Evolutionary conservation across 1,140 invertebrate genomes (phyloP), one percentile per base, ranked within the genome.

Genomic region (Drosophila grimshawi): DNA sequence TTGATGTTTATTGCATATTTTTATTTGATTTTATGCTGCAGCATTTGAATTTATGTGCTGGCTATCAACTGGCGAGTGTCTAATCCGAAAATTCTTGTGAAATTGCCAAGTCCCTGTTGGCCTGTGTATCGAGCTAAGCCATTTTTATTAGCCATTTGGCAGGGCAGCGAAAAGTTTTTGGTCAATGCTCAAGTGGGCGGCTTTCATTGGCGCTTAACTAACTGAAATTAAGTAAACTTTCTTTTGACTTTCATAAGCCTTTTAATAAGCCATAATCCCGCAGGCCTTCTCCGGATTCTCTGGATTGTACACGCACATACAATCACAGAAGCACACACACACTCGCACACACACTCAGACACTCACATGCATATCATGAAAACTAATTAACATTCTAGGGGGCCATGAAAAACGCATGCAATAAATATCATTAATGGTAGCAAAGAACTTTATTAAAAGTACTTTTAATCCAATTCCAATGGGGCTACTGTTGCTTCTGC

Each of bases 211-310:
- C 80, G 83, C 85, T 89, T 89, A 88, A 88, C 83, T 88, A 88
- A 88, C 83, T 89, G 80, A 89, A 89, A 89, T 89, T 89, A 89
- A 89, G 85, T 80, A 89, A 89, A 89, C 86, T 89, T 89, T 89
- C 85, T 89, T 89, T 89, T 89, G 85, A 89, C 85, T 89, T 89
- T 89, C 85, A 89, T 89, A 89, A 89, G 85, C 85, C 85, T 89
- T 89, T 89, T 89, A 89, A 89, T 89, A 89, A 89, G 81, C 78
- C 78, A 89, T 85, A 89, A 89, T 89, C 85, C 85, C 85, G 37
- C 70, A 57, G 85, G 85, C 67, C 82, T 89, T 89, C 70, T 80
- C 65, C 49, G 10, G 39, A 43, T 43, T 41, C 39, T 41, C 19
- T 19, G 53, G 57, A 64, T 70, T 72, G 33, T 73, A 37, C 64